Percentiles rank a stretch among this genome's conserved stretches.
These are phyloP conservation scores for Catharus bicknelli DNA, from an alignment of 2,113 vertebrate species.

Conservation along the genomic window DNA sequence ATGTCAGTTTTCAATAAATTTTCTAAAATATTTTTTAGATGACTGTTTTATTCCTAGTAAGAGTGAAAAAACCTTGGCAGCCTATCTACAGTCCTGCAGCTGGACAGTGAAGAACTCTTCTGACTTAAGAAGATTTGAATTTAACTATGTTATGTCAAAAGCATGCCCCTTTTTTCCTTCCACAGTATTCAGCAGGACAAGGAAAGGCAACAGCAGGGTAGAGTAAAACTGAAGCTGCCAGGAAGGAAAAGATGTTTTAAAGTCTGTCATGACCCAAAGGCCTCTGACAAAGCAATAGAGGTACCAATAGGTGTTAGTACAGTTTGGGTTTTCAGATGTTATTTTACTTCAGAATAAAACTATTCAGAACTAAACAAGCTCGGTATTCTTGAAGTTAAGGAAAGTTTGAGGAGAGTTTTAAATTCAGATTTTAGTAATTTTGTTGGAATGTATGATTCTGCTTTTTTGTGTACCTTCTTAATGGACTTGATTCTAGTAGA, in stretches of 20 bases:
- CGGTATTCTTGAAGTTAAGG: background rate
- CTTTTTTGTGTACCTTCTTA: background rate
- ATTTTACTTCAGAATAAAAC: background rate
- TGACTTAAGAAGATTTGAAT: background rate
- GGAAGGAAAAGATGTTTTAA: background rate
- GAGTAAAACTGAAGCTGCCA: background rate
- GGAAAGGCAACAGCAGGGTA: no score
- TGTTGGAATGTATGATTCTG: background rate
- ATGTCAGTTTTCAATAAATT: constrained; percentile 79
- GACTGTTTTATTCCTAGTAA: constrained; percentile 18
- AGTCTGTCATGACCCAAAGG: background rate
- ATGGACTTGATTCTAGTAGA: background rate
- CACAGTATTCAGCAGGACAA: background rate
- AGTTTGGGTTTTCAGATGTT: background rate
- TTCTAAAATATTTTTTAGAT: constrained; percentile 58
- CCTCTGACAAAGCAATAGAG: background rate
- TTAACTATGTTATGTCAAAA: background rate
- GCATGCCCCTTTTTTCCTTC: background rate
- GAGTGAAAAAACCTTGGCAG: background rate
- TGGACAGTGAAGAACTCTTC: background rate
- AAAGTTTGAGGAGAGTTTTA: background rate
- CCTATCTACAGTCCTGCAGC: accelerated
- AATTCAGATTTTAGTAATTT: background rate
- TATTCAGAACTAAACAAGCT: background rate
- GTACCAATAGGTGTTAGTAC: background rate